phyloP scores from a whole-genome alignment of 23 tunicate genomes.

The Pegea sp. region DNA sequence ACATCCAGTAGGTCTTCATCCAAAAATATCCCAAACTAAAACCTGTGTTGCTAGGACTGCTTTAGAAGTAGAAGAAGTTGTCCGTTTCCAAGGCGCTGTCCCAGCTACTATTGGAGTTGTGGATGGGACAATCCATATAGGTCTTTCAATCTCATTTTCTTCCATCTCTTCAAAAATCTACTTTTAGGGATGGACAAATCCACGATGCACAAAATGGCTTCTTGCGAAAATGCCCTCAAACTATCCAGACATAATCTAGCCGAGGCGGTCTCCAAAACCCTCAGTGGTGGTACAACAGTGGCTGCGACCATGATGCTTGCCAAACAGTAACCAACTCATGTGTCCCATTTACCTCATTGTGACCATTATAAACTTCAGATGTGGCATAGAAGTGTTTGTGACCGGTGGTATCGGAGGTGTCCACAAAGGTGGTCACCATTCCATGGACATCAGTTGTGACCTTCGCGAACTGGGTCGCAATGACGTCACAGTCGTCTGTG shows the following conservation, averaged over 20 bases:
- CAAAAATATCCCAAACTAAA: background rate
- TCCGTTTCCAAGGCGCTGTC: slow-evolving; percentile 12
- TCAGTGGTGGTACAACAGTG: slow-evolving; percentile 75
- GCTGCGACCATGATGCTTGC: slow-evolving; percentile 80
- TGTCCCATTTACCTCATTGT: background rate
- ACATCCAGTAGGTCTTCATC: slow-evolving; percentile 16
- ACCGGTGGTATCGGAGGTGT: slow-evolving; percentile 97
- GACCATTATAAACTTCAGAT: slow-evolving; percentile 7
- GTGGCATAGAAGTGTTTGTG: slow-evolving; percentile 55
- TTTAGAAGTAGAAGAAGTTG: slow-evolving; percentile 53
- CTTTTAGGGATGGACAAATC: slow-evolving; percentile 25
- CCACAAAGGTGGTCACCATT: slow-evolving; percentile 49
- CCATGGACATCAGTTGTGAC: slow-evolving; percentile 80
- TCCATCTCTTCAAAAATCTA: background rate
- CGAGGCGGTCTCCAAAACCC: slow-evolving; percentile 16
- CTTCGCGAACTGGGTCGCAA: slow-evolving; percentile 65
- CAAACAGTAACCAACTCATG: slow-evolving; percentile 9
- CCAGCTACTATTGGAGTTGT: slow-evolving; percentile 75
- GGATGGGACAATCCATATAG: slow-evolving; percentile 58
- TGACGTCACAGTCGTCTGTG: slow-evolving; percentile 75
- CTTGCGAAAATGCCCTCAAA: slow-evolving; percentile 6
- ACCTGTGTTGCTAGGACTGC: slow-evolving; percentile 30
- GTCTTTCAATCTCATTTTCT: slow-evolving; percentile 4
- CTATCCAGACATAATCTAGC: slow-evolving; percentile 56
- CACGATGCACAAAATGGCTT: slow-evolving; percentile 6